Evolutionary conservation across 1,140 invertebrate genomes (phyloP).

Genomic region (Microplitis demolitor): DNA sequence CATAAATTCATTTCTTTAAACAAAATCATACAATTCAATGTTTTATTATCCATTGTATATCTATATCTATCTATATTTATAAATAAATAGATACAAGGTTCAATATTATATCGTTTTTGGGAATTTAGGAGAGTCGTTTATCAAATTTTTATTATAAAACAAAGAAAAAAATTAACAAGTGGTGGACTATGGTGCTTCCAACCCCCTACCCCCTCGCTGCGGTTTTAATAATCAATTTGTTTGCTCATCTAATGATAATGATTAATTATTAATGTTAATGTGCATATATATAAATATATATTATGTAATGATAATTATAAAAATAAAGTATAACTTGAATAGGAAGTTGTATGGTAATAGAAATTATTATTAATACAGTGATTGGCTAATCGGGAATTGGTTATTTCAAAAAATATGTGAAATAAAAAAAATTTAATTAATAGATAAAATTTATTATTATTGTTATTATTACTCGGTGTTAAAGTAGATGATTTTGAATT

Average conservation of each 20-base stretch:
- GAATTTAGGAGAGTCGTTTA: neutral
- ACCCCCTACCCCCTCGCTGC: constrained; percentile 29
- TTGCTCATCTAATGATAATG: constrained; percentile 56
- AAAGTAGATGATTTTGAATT: constrained; percentile 7
- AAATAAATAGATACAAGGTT: neutral
- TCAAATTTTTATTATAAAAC: neutral
- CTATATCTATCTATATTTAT: neutral
- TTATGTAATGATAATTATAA: constrained; percentile 10
- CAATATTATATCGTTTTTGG: neutral
- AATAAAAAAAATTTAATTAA: no score
- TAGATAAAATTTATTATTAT: no score
- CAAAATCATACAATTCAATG: no score
- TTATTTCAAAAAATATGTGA: no score
- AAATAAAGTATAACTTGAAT: neutral
- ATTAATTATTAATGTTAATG: constrained; percentile 18
- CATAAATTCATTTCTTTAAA: neutral
- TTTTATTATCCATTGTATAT: no score
- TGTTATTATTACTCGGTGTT: neutral
- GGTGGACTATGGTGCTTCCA: constrained; percentile 23
- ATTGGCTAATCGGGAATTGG: neutral
- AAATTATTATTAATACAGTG: neutral
- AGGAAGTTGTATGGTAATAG: neutral
- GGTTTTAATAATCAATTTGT: constrained; percentile 56
- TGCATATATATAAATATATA: constrained; percentile 34
- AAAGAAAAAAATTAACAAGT: neutral